These are phyloP conservation scores for Dolichallabes microphthalmus DNA, from an alignment of 2,113 vertebrate genomes.

Conservation along the genomic window DNA sequence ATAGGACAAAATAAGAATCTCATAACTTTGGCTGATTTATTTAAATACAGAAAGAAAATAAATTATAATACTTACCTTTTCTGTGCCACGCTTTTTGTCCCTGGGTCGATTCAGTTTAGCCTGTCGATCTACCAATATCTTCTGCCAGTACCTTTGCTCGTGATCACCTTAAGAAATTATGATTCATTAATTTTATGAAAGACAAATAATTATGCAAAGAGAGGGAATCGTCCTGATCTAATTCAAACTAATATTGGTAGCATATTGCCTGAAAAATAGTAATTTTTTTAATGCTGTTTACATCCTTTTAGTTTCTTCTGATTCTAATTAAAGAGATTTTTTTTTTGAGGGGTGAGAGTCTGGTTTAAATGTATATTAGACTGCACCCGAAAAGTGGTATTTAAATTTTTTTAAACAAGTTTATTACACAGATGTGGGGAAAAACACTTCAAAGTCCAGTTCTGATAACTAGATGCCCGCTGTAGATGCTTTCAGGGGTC, in stretches of 20 bases:
- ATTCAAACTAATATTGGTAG: neutral
- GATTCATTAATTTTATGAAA: neutral
- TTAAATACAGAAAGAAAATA: neutral
- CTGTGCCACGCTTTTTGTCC: slow-evolving; percentile 91
- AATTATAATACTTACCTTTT: slow-evolving; percentile 78
- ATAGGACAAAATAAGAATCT: slow-evolving; percentile 4
- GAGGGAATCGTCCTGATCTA: neutral
- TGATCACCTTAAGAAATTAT: slow-evolving; percentile 76
- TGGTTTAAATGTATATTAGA: neutral
- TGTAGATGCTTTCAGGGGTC: too few relatives aligned
- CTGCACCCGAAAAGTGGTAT: neutral
- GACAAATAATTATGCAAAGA: neutral
- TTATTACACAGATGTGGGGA: too few relatives aligned
- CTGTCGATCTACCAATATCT: slow-evolving; percentile 96
- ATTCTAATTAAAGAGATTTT: neutral
- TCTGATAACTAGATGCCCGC: too few relatives aligned
- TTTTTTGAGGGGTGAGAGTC: neutral
- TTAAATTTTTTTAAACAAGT: too few relatives aligned
- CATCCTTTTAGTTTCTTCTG: neutral
- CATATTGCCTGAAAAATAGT: neutral
- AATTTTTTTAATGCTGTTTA: neutral
- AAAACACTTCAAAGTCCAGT: too few relatives aligned
- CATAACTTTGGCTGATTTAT: neutral
- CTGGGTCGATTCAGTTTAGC: slow-evolving; percentile 93
- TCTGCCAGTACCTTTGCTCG: slow-evolving; percentile 98